A percentile compares a stretch with the other conserved stretches of the same genome.
Evolutionary conservation across 2,888 invertebrate genomes (phyloP).

Genomic region (Neoscelio sp.): DNA sequence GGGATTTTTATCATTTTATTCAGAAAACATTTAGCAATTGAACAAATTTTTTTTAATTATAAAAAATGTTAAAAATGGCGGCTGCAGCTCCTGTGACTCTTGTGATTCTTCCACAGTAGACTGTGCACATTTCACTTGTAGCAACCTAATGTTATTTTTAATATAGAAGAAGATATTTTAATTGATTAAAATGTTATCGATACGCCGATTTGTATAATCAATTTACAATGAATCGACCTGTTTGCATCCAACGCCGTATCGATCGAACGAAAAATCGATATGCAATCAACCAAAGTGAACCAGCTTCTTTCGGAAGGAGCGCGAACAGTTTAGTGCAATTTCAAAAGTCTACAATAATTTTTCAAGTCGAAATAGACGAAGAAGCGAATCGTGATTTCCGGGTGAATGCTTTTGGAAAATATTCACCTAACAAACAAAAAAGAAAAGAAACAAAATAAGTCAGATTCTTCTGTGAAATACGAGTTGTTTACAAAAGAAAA

Average conservation of each 20-base stretch:
- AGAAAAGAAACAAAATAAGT: not conserved
- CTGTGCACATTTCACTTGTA: not conserved
- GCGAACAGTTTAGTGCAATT: conserved; percentile 26
- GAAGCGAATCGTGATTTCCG: not conserved
- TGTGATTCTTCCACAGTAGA: too few relatives aligned
- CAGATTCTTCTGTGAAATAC: conserved; percentile 30
- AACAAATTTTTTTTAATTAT: too few relatives aligned
- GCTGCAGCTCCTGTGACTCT: too few relatives aligned
- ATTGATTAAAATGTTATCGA: too few relatives aligned
- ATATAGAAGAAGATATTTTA: too few relatives aligned
- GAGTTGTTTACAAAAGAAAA: conserved; percentile 76
- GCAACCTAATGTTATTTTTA: not conserved
- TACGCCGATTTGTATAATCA: conserved; percentile 13
- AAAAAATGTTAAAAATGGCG: too few relatives aligned
- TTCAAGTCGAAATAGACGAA: conserved; percentile 9
- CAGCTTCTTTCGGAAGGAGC: not conserved
- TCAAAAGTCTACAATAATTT: conserved; percentile 23
- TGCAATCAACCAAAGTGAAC: conserved; percentile 36
- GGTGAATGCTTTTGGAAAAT: conserved; percentile 7
- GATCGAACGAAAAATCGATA: not conserved
- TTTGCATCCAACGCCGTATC: not conserved
- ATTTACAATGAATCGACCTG: not conserved
- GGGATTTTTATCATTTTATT: too few relatives aligned
- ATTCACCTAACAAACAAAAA: not conserved
- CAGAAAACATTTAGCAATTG: too few relatives aligned